Percentiles rank a stretch among this genome's conserved stretches.
Conservation (phyloP, 2,888 invertebrate genomes). For the Cephus pygmeus region DNA sequence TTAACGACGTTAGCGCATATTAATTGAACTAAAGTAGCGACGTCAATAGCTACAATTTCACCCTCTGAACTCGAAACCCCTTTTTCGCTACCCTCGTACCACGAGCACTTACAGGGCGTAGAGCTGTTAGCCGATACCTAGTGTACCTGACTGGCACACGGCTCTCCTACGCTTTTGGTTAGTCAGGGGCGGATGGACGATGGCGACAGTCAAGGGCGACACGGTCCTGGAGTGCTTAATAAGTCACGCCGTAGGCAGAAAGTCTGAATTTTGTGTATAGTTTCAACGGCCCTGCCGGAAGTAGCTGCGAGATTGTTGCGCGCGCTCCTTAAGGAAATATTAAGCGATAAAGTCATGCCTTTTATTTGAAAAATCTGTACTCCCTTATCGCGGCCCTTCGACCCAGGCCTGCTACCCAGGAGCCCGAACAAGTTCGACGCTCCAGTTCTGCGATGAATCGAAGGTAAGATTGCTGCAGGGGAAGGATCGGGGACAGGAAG, state of each 20-base stretch:
- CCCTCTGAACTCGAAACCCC: slow-evolving; percentile 13
- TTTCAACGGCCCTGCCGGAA: neutral
- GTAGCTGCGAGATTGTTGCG: neutral
- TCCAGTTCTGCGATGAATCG: neutral
- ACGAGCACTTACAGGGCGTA: neutral
- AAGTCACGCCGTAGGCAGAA: neutral
- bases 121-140: neutral
- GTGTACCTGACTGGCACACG: neutral
- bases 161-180: neutral
- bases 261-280: neutral
- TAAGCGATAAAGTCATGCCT: neutral
- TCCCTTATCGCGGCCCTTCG: neutral
- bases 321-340: neutral
- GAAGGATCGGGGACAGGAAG: neutral
- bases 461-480: neutral
- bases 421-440: neutral
- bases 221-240: neutral
- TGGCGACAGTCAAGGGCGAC: neutral
- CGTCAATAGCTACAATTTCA: slow-evolving; percentile 18
- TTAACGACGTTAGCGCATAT: slow-evolving; percentile 56
- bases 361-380: neutral
- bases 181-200: neutral
- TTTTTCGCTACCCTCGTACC: slow-evolving; percentile 18
- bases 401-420: neutral
- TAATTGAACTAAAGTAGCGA: slow-evolving; percentile 53